Evolutionary conservation across 2,888 invertebrate genomes (phyloP), one percentile per base, ranked within the genome.

Genomic region (Lobophora halterata): DNA sequence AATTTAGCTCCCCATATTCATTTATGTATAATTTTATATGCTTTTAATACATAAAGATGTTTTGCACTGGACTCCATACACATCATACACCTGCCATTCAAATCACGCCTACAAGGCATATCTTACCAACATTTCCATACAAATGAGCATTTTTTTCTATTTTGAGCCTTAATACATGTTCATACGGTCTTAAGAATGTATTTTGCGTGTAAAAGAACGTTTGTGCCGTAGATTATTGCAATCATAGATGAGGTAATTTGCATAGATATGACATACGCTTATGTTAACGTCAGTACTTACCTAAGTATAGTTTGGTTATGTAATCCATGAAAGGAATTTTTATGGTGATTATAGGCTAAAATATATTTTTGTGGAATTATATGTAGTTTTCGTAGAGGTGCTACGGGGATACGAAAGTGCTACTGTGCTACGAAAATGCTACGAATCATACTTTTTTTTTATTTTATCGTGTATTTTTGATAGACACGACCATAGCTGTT

Each of bases 1-100:
- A 36, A 32, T 31, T 25, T 17, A 37, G 32, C 36, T 37, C 19
- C 36, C 10, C 20, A 28, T 23, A 34, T 16, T 23, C 10, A 14
- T 32, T 25, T 37, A 34, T 36, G 24, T 41, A 38, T 34, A 27
- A 25, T 31, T 35, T 37, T 55, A 58, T 49, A 19, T 55, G 40
- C 33, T 10, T 23, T 30, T 24, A 28, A 46, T 67, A 74, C 59
- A 71, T 72, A 69, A 69, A 70, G 71, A 66, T 65, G 61, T 69
- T 67, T 65, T 56, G 51, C 60, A 47, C 48, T 53, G 47, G 3
- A 10, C 25, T 25, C 29, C 55, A 61, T 61, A 63, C 58, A 31
- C 8, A 31, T 44, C 67, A 64, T 69, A 69, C 79, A 79, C 77
- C 79, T 79, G 79, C 77, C 74, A 69, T 72, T 68, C 76, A 71